A percentile compares a stretch with the other conserved stretches of the same genome.
phyloP scores from a whole-genome alignment of 2,113 vertebrate species.

The Machaerirhynchus nigripectus region DNA sequence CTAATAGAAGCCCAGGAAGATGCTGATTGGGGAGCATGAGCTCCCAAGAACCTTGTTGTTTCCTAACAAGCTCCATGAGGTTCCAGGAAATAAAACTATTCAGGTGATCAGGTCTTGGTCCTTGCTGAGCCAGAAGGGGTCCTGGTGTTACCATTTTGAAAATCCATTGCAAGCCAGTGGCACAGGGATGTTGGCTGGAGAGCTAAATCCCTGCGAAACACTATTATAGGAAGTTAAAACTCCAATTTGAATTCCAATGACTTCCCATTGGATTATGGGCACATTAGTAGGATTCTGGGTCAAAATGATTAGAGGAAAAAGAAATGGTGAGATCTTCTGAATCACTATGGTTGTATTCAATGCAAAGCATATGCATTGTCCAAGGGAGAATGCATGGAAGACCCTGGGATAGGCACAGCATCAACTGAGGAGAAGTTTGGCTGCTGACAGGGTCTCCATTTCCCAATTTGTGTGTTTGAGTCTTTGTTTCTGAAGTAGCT shows the following conservation, averaged over 20 bases:
- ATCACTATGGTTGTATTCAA: neutral
- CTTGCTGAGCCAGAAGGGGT: neutral
- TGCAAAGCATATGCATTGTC: neutral
- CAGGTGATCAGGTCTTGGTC: neutral
- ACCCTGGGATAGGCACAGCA: neutral
- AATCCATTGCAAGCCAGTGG: neutral
- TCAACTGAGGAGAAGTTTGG: neutral
- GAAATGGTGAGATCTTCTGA: neutral
- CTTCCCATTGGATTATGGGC: neutral
- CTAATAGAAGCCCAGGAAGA: neutral
- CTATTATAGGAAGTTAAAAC: neutral
- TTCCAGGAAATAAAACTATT: neutral
- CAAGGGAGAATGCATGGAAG: neutral
- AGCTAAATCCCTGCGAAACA: neutral
- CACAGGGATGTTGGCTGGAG: neutral
- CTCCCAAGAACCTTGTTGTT: neutral
- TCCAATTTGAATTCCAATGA: neutral
- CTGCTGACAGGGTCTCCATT: neutral
- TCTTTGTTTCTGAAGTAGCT: neutral
- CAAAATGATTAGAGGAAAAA: neutral
- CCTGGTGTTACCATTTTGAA: neutral
- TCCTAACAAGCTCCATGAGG: neutral
- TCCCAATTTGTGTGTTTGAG: neutral
- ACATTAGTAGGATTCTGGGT: neutral
- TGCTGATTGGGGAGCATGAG: neutral